Evolutionary conservation across 1,140 invertebrate species (phyloP).

Genomic region (Heliconius nattereri): DNA sequence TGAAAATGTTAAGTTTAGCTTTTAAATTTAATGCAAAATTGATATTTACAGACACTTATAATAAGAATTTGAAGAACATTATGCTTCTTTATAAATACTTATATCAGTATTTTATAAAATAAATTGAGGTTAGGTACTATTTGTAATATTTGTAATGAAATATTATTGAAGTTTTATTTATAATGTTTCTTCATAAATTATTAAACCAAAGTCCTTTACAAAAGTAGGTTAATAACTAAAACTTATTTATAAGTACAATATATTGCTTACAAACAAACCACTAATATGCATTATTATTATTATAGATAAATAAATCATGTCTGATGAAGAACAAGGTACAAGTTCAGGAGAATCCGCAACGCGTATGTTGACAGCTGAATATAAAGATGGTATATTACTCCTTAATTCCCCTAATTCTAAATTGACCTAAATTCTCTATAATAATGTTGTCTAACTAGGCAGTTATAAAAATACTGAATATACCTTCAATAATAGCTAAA

Average conservation of each 20-base stretch:
- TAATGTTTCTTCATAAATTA: too few relatives aligned
- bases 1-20: background rate
- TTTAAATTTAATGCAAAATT: background rate
- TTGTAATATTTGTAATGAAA: background rate
- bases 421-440: background rate
- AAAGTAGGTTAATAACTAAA: too few relatives aligned
- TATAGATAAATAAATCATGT: slow-evolving; percentile 42
- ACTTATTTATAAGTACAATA: background rate
- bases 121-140: background rate
- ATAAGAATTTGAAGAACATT: background rate
- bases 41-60: background rate
- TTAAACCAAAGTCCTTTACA: too few relatives aligned
- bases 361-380: slow-evolving; percentile 51
- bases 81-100: background rate
- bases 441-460: background rate
- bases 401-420: background rate
- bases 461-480: too few relatives aligned
- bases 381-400: slow-evolving; percentile 55
- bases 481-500: too few relatives aligned
- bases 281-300: background rate
- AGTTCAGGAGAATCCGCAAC: slow-evolving; percentile 29
- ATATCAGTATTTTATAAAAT: background rate
- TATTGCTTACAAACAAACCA: background rate
- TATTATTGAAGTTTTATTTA: too few relatives aligned
- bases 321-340: slow-evolving; percentile 47